Conservation (phyloP, 1,140 invertebrate species). For the Ips typographus region DNA sequence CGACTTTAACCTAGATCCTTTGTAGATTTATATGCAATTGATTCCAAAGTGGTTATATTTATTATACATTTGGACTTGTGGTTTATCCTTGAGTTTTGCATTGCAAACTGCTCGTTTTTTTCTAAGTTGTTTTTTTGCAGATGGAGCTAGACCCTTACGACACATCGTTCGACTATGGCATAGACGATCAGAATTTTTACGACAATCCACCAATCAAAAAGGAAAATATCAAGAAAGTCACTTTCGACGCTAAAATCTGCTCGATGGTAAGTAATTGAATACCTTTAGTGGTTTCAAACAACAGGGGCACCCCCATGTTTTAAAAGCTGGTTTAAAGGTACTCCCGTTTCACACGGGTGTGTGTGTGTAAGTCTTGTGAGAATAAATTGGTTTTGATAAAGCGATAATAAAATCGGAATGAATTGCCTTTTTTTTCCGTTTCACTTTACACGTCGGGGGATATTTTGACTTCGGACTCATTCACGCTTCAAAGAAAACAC, state of each 20-base stretch:
- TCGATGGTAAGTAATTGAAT: constrained; percentile 44
- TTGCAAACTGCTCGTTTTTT: too few relatives aligned
- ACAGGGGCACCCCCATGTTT: constrained; percentile 18
- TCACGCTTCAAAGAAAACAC: too few relatives aligned
- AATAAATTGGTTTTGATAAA: background rate
- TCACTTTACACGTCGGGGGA: too few relatives aligned
- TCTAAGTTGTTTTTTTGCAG: constrained; percentile 24
- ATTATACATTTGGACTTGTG: too few relatives aligned
- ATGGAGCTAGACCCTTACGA: constrained; percentile 49
- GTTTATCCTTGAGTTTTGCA: too few relatives aligned
- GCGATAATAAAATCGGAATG: too few relatives aligned
- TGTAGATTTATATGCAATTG: too few relatives aligned
- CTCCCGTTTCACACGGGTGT: constrained; percentile 12
- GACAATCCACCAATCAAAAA: constrained; percentile 46
- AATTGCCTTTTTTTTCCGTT: too few relatives aligned
- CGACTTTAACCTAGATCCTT: too few relatives aligned
- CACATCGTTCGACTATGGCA: constrained; percentile 45
- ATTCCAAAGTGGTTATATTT: too few relatives aligned
- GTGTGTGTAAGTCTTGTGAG: background rate
- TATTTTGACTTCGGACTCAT: too few relatives aligned
- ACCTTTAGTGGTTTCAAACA: constrained; percentile 13
- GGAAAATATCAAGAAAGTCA: constrained; percentile 42
- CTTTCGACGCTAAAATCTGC: constrained; percentile 45
- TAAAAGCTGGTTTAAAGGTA: constrained; percentile 6
- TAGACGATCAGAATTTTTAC: constrained; percentile 49